Conservation (phyloP, 2,113 vertebrate genomes). For the Promerops cafer region DNA sequence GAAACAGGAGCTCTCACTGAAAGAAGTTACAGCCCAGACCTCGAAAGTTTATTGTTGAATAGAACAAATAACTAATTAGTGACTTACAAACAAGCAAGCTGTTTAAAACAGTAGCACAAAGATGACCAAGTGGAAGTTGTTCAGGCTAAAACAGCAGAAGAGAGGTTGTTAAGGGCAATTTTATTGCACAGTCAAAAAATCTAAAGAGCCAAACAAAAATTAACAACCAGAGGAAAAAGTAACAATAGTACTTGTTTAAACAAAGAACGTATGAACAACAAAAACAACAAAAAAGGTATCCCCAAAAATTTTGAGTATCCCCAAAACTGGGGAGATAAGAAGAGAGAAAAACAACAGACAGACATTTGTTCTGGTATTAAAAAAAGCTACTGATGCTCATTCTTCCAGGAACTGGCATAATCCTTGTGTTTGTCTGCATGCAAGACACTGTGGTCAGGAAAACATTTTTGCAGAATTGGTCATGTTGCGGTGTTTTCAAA, state of each 20-base stretch:
- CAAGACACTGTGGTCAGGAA: conserved; percentile 64
- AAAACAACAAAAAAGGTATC: neutral
- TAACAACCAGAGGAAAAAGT: neutral
- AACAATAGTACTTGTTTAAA: neutral
- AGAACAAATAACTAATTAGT: neutral
- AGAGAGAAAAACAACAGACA: neutral
- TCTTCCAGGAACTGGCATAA: conserved; percentile 69
- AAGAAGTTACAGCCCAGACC: neutral
- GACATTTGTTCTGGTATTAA: neutral
- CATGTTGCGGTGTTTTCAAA: conserved; percentile 57
- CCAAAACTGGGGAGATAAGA: neutral
- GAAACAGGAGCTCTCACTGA: neutral
- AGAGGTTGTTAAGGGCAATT: neutral
- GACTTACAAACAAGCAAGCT: neutral
- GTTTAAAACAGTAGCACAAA: neutral
- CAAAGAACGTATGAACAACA: neutral
- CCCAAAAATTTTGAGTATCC: neutral
- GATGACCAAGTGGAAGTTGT: neutral
- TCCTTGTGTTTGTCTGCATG: conserved; percentile 57
- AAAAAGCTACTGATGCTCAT: neutral
- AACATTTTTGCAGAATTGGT: conserved; percentile 65
- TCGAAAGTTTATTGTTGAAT: neutral
- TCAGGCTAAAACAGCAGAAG: neutral
- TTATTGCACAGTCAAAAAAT: neutral
- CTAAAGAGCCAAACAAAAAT: neutral